Evolutionary conservation across 2,113 vertebrate species (phyloP).

Genomic region (Gymnarchus niloticus): DNA sequence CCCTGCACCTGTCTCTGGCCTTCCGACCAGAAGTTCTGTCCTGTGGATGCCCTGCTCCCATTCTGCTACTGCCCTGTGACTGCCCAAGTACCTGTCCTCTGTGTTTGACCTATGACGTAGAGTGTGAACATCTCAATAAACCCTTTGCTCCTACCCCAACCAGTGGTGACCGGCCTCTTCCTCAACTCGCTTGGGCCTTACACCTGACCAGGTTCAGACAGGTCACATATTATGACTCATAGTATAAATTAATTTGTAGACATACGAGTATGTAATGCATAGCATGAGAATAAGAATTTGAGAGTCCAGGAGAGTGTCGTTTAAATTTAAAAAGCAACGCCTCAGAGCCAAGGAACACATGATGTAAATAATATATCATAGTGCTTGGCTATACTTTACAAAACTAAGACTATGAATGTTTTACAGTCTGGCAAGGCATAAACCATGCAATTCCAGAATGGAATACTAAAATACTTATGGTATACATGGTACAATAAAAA

Average conservation of each 20-base stretch:
- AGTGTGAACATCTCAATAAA: too few species aligned
- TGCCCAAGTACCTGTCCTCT: too few species aligned
- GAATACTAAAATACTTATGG: neutral
- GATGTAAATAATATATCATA: neutral
- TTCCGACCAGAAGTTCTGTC: too few species aligned
- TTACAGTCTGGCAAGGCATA: too few species aligned
- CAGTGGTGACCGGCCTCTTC: too few species aligned
- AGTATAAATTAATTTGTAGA: neutral
- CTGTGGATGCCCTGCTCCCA: too few species aligned
- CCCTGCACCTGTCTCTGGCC: too few species aligned
- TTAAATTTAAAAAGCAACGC: neutral
- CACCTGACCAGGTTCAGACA: too few species aligned
- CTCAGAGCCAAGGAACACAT: neutral
- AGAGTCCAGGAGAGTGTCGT: neutral
- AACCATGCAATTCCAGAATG: neutral
- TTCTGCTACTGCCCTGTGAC: too few species aligned
- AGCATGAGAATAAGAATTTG: neutral
- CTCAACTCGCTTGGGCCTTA: too few species aligned
- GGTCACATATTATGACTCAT: neutral
- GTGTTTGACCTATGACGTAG: too few species aligned
- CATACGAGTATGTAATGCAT: neutral
- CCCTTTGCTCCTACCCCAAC: too few species aligned
- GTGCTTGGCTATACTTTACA: neutral
- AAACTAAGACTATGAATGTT: neutral
- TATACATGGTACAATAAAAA: neutral